Percentiles rank a stretch among this genome's conserved stretches.
phyloP scores from a whole-genome alignment of 2,888 invertebrate species.

The Galeruca laticollis region DNA sequence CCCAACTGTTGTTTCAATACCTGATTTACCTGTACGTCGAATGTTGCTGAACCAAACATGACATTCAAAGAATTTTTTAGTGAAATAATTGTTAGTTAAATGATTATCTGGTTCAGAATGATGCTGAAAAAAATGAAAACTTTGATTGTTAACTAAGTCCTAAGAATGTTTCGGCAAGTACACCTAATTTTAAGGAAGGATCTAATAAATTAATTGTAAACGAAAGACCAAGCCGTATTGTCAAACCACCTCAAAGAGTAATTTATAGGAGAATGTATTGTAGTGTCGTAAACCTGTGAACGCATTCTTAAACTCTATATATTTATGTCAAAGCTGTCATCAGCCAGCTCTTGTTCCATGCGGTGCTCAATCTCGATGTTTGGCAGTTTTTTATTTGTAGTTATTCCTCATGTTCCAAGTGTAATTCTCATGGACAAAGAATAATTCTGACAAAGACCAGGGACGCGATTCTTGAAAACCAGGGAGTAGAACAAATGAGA shows the following conservation, averaged over 20 bases:
- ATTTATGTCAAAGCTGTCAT: too few relatives aligned
- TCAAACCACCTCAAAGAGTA: background rate
- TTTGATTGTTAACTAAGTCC: background rate
- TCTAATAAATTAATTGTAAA: background rate
- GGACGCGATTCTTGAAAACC: too few relatives aligned
- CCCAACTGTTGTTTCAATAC: background rate
- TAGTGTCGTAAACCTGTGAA: background rate
- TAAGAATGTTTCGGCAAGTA: background rate
- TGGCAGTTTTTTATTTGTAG: too few relatives aligned
- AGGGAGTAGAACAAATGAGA: too few relatives aligned
- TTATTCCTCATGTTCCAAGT: too few relatives aligned
- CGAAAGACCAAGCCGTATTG: background rate
- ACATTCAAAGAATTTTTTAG: background rate
- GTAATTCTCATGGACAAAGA: too few relatives aligned
- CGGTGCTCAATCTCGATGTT: too few relatives aligned
- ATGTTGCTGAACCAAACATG: background rate
- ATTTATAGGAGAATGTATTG: conserved; percentile 2
- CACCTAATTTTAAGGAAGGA: background rate
- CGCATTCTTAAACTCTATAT: background rate
- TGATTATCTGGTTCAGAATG: background rate
- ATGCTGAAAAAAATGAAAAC: background rate
- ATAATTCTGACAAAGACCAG: too few relatives aligned
- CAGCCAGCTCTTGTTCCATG: too few relatives aligned
- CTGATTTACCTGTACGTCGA: too few relatives aligned
- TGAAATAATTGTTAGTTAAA: background rate